phyloP scores from a whole-genome alignment of 2,113 vertebrate genomes.

The Sorex araneus region DNA sequence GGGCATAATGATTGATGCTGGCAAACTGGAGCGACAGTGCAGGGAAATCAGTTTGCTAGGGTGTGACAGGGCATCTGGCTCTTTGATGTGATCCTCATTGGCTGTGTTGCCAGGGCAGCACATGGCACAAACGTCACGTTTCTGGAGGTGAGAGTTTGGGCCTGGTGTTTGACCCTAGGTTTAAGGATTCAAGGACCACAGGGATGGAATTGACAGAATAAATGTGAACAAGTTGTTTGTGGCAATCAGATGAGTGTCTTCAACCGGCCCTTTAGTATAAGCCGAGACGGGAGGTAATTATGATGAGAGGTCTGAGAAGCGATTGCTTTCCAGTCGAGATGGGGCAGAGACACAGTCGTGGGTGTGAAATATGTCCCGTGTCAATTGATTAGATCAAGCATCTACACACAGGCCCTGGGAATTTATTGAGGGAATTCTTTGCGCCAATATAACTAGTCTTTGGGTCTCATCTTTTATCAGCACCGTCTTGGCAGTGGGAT shows the following conservation, averaged over 20 bases:
- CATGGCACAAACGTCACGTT: background rate
- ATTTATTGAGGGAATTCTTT: background rate
- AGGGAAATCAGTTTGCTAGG: background rate
- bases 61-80: background rate
- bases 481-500: background rate
- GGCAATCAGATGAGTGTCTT: background rate
- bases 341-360: background rate
- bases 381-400: background rate
- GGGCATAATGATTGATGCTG: background rate
- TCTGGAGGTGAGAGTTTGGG: background rate
- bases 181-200: background rate
- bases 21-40: background rate
- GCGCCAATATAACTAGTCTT: background rate
- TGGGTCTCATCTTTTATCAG: background rate
- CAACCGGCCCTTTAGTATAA: background rate
- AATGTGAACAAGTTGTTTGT: background rate
- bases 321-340: background rate
- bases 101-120: background rate
- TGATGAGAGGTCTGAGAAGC: background rate
- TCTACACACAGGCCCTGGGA: background rate
- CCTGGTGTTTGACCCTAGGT: background rate
- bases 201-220: background rate
- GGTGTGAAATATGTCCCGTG: constrained; percentile 2
- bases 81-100: background rate
- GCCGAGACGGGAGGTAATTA: background rate